phyloP scores from a whole-genome alignment of 2,888 invertebrate genomes.

The Bruchidius siliquastri region DNA sequence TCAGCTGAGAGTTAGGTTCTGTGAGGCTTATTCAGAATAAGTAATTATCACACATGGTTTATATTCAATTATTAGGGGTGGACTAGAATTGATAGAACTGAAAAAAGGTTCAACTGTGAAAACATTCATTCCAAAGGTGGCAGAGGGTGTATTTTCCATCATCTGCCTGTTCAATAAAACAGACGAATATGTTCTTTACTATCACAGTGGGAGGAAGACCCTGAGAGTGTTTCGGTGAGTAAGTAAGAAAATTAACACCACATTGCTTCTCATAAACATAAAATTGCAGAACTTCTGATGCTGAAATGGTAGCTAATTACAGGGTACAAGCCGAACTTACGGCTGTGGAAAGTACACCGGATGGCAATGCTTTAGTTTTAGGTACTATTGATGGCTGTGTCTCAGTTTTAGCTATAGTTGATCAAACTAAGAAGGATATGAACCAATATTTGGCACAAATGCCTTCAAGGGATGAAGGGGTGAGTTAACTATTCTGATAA shows the following conservation, averaged over 20 bases:
- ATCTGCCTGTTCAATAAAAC: conserved; percentile 91
- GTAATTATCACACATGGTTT: too few relatives aligned
- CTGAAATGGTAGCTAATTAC: conserved; percentile 89
- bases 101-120: conserved; percentile 84
- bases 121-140: conserved; percentile 88
- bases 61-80: conserved; percentile 73
- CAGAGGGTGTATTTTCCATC: conserved; percentile 96
- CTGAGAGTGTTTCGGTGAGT: conserved; percentile 80
- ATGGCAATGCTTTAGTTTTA: conserved; percentile 77
- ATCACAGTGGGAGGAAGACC: conserved; percentile 93
- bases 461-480: conserved; percentile 68
- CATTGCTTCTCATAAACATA: background rate
- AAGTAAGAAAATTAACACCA: background rate
- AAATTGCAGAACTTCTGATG: conserved; percentile 69
- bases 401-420: conserved; percentile 76
- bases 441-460: conserved; percentile 59
- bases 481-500: conserved; percentile 29
- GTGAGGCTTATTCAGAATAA: too few relatives aligned
- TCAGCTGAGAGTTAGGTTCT: too few relatives aligned
- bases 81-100: conserved; percentile 86
- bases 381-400: conserved; percentile 93
- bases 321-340: conserved; percentile 85
- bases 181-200: conserved; percentile 93
- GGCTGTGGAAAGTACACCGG: conserved; percentile 78
- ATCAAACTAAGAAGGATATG: conserved; percentile 63